phyloP scores from a whole-genome alignment of 2,797 vertebrate genomes.

The Cossypha caffra region DNA sequence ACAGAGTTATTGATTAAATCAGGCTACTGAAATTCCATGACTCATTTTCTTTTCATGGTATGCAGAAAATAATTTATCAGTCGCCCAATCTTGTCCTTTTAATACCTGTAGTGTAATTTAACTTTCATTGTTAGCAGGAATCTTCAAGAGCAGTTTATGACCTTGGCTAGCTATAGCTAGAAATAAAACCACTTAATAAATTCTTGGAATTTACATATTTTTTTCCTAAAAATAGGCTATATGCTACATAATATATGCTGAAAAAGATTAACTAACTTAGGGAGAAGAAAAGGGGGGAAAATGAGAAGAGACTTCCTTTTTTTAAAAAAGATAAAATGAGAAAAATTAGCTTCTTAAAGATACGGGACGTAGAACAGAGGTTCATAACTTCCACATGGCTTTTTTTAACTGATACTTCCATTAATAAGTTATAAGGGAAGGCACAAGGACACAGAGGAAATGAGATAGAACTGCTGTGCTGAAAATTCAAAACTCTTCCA shows the following conservation, averaged over 20 bases:
- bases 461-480: background rate
- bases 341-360: background rate
- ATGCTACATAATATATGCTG: background rate
- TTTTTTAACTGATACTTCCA: background rate
- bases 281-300: background rate
- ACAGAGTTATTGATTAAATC: conserved; percentile 29
- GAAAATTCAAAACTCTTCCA: background rate
- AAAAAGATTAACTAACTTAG: background rate
- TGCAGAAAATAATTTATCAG: conserved; percentile 42
- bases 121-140: conserved; percentile 11
- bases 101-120: background rate
- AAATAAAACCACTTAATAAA: conserved; percentile 11
- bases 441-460: background rate
- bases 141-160: conserved; percentile 33
- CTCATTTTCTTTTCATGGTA: conserved; percentile 19
- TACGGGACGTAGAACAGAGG: accelerated
- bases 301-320: background rate
- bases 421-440: background rate
- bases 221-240: conserved; percentile 3
- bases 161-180: background rate
- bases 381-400: background rate
- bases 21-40: background rate
- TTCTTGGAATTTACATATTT: background rate
- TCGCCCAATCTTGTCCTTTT: background rate
- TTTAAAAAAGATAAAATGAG: background rate